Percentiles rank a stretch among this genome's conserved stretches.
These are phyloP conservation scores for Ptilonorhynchus violaceus DNA, from an alignment of 2,113 vertebrate genomes.

Conservation along the genomic window DNA sequence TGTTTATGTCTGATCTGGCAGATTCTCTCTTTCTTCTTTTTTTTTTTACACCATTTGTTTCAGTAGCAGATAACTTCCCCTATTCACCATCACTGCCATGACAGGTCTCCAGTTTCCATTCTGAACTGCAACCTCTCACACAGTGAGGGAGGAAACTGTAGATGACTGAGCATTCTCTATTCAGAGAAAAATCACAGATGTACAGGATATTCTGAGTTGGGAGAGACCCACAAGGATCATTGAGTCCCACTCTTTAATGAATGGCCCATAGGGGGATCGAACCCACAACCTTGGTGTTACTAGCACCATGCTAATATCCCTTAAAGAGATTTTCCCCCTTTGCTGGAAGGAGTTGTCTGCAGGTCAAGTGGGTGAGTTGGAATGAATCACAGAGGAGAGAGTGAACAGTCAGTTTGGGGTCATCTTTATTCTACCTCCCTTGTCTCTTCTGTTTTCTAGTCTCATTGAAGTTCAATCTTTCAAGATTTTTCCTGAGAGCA, in stretches of 20 bases:
- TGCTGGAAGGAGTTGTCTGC: not conserved
- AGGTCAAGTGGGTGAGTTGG: not conserved
- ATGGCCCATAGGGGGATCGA: rapidly evolving
- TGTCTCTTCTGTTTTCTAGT: not conserved
- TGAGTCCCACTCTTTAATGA: not conserved
- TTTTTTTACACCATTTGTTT: not conserved
- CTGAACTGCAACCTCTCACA: not conserved
- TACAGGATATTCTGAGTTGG: not conserved
- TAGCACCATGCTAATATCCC: not conserved
- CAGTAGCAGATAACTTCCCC: not conserved
- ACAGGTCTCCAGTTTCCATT: not conserved
- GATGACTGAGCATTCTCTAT: not conserved
- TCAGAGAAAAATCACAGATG: not conserved
- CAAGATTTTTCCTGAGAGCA: not conserved
- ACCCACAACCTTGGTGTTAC: not conserved
- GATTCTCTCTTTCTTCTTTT: not conserved
- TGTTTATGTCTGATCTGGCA: not conserved
- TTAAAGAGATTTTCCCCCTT: not conserved
- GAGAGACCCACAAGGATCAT: not conserved
- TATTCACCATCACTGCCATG: not conserved
- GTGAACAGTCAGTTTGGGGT: not conserved
- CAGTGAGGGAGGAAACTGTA: not conserved
- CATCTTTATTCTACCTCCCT: not conserved
- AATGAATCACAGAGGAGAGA: slow-evolving; percentile 1
- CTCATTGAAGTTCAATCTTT: slow-evolving; percentile 3